Base-by-base conservation (phyloP, 53 echinoderm and acorn worm genomes). In the Henricia sp. region DNA sequence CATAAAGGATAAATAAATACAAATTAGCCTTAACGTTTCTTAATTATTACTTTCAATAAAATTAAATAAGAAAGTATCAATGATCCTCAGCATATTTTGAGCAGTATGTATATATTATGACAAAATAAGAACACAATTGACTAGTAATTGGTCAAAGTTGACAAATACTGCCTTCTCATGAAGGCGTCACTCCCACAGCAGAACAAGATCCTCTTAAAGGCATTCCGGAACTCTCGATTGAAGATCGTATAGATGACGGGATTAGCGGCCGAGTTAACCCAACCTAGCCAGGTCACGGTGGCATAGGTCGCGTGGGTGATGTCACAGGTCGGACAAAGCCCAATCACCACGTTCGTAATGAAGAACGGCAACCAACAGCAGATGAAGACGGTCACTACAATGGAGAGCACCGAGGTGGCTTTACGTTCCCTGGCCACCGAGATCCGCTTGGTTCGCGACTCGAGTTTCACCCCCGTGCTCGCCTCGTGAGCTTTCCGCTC, bases 361-460 rank as follows among this genome's bases (percentile, higher is more conserved):
- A 99, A 99, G 72, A 99, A 99, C 19, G 99, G 99, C 63, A 99
- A 89, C 99, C 99, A 99, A 50, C 94, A 99, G 56, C 90, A 88
- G 6, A 99, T 95, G 77, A 99, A 99, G 46, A 92, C 85, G 0
- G 95, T 95, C 6, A 99, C 94, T 4, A 99, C 99, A 44, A 99
- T 95, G 35, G 94, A 83, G 6, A 99, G 83, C 17, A 94, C 94
- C 11, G 92, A 90, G 23, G 99, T 95, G 50, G 99, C 99, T 28
- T 94, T 92, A 8, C 99, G 92, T 63, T 99, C 99, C 34, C 92
- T 76, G 10, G 99, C 99, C 36, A 95, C 94, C 32, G 99, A 99
- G 44, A 99, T 99, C 43, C 82, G 78, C 40, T 91, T 89, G 37
- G 86, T 87, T 28, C 88, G 76, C 57, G 84, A 84, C 40, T 70